Evolutionary conservation across 2,888 invertebrate genomes (phyloP).

Genomic region (Ypsolopha sequella): DNA sequence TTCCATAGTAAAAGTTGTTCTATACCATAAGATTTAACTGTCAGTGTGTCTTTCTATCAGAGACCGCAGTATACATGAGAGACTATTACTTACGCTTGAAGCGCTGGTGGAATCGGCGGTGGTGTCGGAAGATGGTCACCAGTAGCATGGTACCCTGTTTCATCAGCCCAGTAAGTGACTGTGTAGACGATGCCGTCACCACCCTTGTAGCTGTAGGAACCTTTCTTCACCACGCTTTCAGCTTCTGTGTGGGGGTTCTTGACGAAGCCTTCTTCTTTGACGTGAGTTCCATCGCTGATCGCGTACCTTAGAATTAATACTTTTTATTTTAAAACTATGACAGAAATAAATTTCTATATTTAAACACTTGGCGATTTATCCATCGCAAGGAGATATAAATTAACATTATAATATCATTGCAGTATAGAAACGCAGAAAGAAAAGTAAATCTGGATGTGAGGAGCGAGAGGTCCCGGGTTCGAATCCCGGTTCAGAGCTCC

Average conservation of each 20-base stretch:
- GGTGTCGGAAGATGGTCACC: slow-evolving; percentile 60
- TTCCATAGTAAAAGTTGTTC: too few species aligned
- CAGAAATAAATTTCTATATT: too few species aligned
- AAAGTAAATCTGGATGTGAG: too few species aligned
- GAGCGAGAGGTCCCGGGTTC: too few species aligned
- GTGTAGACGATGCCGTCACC: slow-evolving; percentile 55
- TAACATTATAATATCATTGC: too few species aligned
- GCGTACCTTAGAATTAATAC: slow-evolving; percentile 34
- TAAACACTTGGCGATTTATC: too few species aligned
- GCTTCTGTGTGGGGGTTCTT: slow-evolving; percentile 37
- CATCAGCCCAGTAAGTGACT: slow-evolving; percentile 57
- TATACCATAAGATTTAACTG: too few species aligned
- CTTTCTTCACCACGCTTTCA: slow-evolving; percentile 58
- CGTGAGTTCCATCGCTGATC: slow-evolving; percentile 55
- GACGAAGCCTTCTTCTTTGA: slow-evolving; percentile 54
- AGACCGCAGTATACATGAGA: neutral
- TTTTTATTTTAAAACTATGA: too few species aligned
- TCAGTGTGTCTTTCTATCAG: too few species aligned
- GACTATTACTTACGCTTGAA: slow-evolving; percentile 46
- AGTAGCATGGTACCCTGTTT: slow-evolving; percentile 54
- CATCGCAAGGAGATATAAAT: too few species aligned
- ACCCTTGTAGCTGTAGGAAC: slow-evolving; percentile 56
- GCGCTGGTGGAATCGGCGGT: slow-evolving; percentile 44
- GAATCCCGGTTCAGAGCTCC: too few species aligned
- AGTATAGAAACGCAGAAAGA: too few species aligned